Percentiles rank a stretch among this genome's conserved stretches.
Conservation (phyloP, 2,888 invertebrate species). For the Polydrusus pterygomalis region DNA sequence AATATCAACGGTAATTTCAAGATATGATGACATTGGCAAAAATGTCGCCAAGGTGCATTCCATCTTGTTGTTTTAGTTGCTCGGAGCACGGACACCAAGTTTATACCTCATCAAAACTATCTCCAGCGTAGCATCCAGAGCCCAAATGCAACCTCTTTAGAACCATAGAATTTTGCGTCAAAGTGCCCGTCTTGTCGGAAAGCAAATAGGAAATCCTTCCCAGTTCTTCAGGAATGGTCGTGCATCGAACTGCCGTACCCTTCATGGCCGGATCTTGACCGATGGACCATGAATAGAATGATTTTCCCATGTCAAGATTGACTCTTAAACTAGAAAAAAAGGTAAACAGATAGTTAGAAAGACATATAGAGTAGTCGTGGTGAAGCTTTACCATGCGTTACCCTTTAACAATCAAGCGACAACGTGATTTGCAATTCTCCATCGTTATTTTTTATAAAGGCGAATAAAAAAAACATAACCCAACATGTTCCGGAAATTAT, state of each 20-base stretch:
- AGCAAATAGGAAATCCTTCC: slow-evolving; percentile 97
- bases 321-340: slow-evolving; percentile 86
- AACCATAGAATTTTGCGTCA: slow-evolving; percentile 99
- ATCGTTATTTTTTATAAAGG: no score
- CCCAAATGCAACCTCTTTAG: slow-evolving; percentile 97
- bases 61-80: no score
- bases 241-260: slow-evolving; percentile 96
- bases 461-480: no score
- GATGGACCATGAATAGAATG: slow-evolving; percentile 97
- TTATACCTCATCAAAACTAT: slow-evolving; percentile 88
- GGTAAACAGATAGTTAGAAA: no score
- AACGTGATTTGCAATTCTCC: no score
- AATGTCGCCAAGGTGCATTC: no score
- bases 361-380: no score
- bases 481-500: no score
- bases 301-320: slow-evolving; percentile 99
- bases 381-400: no score
- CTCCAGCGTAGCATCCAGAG: slow-evolving; percentile 91
- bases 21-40: neutral
- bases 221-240: slow-evolving; percentile 98
- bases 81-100: neutral
- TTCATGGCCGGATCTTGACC: slow-evolving; percentile 94
- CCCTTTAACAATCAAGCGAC: no score
- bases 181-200: slow-evolving; percentile 98
- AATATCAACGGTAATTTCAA: no score